phyloP scores from a whole-genome alignment of 2,888 invertebrate species.

The Hedya salicella region DNA sequence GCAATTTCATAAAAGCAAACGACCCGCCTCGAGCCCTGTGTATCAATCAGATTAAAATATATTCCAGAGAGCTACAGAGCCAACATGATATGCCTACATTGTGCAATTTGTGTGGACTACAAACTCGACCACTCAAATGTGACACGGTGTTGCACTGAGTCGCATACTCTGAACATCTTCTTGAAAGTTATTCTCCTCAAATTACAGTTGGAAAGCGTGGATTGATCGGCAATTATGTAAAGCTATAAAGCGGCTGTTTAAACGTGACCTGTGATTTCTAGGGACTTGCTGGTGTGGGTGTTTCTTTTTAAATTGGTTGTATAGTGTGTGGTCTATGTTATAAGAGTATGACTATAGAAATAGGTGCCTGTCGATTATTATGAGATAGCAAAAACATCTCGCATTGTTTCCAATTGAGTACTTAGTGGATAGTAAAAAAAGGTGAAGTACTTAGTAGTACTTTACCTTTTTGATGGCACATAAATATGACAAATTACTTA shows the following conservation, averaged over 20 bases:
- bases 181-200: slow-evolving; percentile 13
- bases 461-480: too few relatives aligned
- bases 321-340: slow-evolving; percentile 16
- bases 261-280: slow-evolving; percentile 41
- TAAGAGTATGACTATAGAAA: not conserved
- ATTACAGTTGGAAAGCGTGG: slow-evolving; percentile 35
- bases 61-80: slow-evolving; percentile 55
- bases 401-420: too few relatives aligned
- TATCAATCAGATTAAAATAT: slow-evolving; percentile 52
- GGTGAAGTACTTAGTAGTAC: too few relatives aligned
- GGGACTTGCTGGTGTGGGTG: slow-evolving; percentile 30
- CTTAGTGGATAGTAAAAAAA: too few relatives aligned
- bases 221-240: slow-evolving; percentile 42
- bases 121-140: slow-evolving; percentile 3
- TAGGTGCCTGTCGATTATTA: too few relatives aligned
- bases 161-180: not conserved
- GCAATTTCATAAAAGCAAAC: slow-evolving; percentile 52
- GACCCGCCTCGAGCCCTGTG: slow-evolving; percentile 46
- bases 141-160: slow-evolving; percentile 17
- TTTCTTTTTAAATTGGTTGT: slow-evolving; percentile 41
- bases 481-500: too few relatives aligned
- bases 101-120: slow-evolving; percentile 37
- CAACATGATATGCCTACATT: slow-evolving; percentile 57
- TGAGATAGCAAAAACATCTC: too few relatives aligned
- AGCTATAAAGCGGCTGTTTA: slow-evolving; percentile 40